These are phyloP conservation scores for Dicyrtomina minuta DNA, from an alignment of 2,888 invertebrate genomes.

Conservation along the genomic window DNA sequence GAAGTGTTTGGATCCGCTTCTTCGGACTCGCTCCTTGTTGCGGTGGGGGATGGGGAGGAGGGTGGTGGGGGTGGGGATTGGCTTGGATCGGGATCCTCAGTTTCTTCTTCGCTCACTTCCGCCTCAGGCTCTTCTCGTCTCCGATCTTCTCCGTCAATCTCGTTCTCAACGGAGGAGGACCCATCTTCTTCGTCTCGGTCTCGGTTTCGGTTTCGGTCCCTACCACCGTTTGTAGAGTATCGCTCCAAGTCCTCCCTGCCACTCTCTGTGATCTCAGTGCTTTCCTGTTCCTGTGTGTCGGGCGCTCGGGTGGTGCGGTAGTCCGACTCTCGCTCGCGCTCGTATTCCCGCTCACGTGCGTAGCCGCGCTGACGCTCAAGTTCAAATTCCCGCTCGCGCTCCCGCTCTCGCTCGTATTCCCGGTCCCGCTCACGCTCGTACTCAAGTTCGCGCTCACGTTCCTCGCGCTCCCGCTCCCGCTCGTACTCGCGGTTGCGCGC, in stretches of 20 bases:
- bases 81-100: constrained; percentile 9
- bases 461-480: neutral
- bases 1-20: constrained; percentile 13
- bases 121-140: constrained; percentile 16
- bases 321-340: constrained; percentile 10
- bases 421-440: constrained; percentile 4
- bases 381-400: neutral
- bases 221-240: constrained; percentile 29
- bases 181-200: constrained; percentile 17
- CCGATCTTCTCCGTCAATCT: neutral
- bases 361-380: neutral
- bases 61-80: neutral
- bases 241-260: constrained; percentile 49
- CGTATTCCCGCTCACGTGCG: neutral
- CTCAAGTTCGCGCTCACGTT: neutral
- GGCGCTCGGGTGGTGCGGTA: neutral
- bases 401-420: neutral
- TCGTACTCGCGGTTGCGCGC: neutral
- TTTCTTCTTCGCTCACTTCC: constrained; percentile 16
- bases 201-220: neutral
- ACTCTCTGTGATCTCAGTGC: constrained; percentile 46
- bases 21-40: neutral
- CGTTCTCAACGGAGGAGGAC: constrained; percentile 9
- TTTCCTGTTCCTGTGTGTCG: neutral
- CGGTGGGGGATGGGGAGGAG: constrained; percentile 1